Evolutionary conservation across 2,888 invertebrate genomes (phyloP).

Genomic region (Fragum whitleyi): DNA sequence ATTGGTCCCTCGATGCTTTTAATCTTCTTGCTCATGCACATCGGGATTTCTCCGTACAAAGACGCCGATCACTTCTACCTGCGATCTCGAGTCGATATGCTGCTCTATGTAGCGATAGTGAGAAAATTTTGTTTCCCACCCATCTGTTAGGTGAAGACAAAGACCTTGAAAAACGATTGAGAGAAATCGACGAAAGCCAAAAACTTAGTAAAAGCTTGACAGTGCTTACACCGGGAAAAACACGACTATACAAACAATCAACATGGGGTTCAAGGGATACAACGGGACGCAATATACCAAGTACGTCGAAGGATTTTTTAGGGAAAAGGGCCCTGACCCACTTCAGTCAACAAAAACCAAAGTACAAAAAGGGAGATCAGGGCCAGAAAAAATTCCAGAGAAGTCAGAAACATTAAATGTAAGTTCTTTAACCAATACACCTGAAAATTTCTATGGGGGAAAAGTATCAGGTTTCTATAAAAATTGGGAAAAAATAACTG

Average conservation of each 20-base stretch:
- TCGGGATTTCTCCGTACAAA: background rate
- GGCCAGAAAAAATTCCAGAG: too few species aligned
- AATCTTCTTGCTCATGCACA: background rate
- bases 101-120: background rate
- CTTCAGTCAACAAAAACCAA: too few species aligned
- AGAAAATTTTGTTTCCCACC: slow-evolving; percentile 16
- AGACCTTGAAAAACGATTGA: slow-evolving; percentile 22
- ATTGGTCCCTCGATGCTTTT: background rate
- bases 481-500: slow-evolving; percentile 25
- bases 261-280: too few species aligned
- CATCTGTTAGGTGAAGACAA: slow-evolving; percentile 28
- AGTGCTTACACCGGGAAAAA: background rate
- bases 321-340: too few species aligned
- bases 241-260: too few species aligned
- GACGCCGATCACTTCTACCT: background rate
- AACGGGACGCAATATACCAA: too few species aligned
- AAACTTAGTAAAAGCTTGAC: too few species aligned
- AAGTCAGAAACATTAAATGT: too few species aligned
- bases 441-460: slow-evolving; percentile 16
- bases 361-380: too few species aligned
- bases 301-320: too few species aligned
- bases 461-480: background rate
- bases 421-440: background rate
- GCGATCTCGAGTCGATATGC: background rate
- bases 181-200: slow-evolving; percentile 25